Percentiles rank a stretch among this genome's conserved stretches.
Evolutionary conservation across 2,888 invertebrate species (phyloP).

Genomic region (Anodontia alba): DNA sequence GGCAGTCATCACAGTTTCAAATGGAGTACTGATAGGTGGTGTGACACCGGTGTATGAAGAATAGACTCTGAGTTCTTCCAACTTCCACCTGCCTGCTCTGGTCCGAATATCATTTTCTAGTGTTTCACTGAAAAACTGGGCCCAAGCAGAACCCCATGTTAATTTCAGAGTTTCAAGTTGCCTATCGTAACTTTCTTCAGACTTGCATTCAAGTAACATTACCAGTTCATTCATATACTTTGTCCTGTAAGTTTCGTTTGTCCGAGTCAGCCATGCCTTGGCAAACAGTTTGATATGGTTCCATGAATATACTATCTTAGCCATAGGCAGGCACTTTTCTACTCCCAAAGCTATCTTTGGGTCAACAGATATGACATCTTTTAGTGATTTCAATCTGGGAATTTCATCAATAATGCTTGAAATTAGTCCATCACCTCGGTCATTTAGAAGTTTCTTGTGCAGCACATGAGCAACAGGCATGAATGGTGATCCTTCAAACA

Average conservation of each 20-base stretch:
- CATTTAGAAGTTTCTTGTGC: conserved; percentile 13
- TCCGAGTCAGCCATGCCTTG: background rate
- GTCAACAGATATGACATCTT: conserved; percentile 7
- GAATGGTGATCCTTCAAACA: conserved; percentile 21
- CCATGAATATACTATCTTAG: conserved; percentile 21
- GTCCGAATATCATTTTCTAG: conserved; percentile 7
- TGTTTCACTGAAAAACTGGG: conserved; percentile 12
- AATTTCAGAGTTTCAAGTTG: background rate
- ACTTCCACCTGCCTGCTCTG: conserved; percentile 16
- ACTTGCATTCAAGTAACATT: conserved; percentile 4
- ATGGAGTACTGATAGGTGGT: background rate
- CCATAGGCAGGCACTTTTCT: background rate
- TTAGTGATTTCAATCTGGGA: background rate
- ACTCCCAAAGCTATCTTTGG: conserved; percentile 4
- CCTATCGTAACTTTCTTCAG: conserved; percentile 6
- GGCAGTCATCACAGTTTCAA: conserved; percentile 17
- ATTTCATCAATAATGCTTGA: background rate
- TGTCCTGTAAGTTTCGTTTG: background rate
- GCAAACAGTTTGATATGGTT: conserved; percentile 5
- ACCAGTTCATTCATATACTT: background rate
- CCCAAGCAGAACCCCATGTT: background rate
- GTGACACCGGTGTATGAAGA: conserved; percentile 20
- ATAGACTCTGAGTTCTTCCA: conserved; percentile 17
- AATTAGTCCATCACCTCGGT: conserved; percentile 6
- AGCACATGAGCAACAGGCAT: conserved; percentile 24